Evolutionary conservation across 92 coral and sea anemone genomes (phyloP).

Genomic region (Siderastrea siderea): DNA sequence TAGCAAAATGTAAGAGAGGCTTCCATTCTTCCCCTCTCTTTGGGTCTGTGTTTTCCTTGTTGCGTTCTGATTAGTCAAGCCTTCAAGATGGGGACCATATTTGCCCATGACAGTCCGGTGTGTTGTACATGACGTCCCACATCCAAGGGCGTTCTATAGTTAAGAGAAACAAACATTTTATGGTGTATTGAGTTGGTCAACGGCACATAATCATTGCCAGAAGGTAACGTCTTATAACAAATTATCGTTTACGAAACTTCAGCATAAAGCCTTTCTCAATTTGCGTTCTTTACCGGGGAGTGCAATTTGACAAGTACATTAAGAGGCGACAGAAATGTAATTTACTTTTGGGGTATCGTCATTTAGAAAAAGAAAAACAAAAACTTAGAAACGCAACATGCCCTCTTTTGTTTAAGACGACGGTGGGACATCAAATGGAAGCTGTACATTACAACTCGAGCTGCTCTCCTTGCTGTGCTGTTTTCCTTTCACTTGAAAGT

Average conservation of each 20-base stretch:
- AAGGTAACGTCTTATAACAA: too few relatives aligned
- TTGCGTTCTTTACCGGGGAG: too few relatives aligned
- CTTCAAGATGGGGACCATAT: constrained; percentile 86
- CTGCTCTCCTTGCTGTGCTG: constrained; percentile 7
- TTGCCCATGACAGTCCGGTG: constrained; percentile 90
- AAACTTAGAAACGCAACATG: constrained; percentile 7
- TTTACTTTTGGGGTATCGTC: too few relatives aligned
- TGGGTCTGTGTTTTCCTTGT: too few relatives aligned
- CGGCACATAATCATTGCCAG: neutral
- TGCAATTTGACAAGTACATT: too few relatives aligned
- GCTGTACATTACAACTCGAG: constrained; percentile 55
- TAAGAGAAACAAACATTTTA: neutral
- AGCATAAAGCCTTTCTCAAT: too few relatives aligned
- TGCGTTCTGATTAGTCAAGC: neutral
- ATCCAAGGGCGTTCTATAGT: constrained; percentile 90
- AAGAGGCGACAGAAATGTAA: too few relatives aligned
- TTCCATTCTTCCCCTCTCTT: too few relatives aligned
- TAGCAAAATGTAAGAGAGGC: too few relatives aligned
- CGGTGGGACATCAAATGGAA: constrained; percentile 92
- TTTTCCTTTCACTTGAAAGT: constrained; percentile 67
- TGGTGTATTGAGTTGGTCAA: neutral
- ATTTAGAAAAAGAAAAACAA: too few relatives aligned
- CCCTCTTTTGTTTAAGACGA: constrained; percentile 89
- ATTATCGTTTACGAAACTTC: too few relatives aligned
- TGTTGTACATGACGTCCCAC: constrained; percentile 91